Percentiles rank a stretch among this genome's conserved stretches.
These are phyloP conservation scores for Amitus sp. DNA, from an alignment of 2,888 invertebrate genomes.

Conservation along the genomic window DNA sequence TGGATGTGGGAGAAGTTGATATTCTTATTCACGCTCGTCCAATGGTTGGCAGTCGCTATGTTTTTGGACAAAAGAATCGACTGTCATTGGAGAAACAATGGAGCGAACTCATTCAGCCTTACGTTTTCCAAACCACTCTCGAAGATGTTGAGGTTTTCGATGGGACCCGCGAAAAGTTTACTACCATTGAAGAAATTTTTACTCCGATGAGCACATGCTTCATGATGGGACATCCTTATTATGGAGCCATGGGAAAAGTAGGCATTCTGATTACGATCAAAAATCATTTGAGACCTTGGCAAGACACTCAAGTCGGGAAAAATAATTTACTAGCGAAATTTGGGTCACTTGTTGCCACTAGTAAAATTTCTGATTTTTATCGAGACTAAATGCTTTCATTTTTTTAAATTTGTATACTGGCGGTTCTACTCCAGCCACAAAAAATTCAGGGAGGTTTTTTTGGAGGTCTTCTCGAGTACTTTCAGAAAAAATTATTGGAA, in stretches of 20 bases:
- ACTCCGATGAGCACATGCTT: constrained; percentile 77
- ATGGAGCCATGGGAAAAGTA: constrained; percentile 84
- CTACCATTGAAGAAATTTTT: constrained; percentile 73
- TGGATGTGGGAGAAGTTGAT: constrained; percentile 77
- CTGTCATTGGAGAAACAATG: constrained; percentile 79
- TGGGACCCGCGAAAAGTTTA: constrained; percentile 61
- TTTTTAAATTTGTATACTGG: too few species aligned
- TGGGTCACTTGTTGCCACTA: too few species aligned
- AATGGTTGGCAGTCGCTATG: constrained; percentile 76
- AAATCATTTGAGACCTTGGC: too few species aligned
- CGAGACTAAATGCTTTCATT: too few species aligned
- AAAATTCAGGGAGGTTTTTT: too few species aligned
- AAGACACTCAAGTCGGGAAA: too few species aligned
- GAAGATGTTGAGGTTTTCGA: constrained; percentile 68
- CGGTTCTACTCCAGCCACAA: too few species aligned
- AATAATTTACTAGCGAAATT: too few species aligned
- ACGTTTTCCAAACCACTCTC: constrained; percentile 77
- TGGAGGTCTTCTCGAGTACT: too few species aligned
- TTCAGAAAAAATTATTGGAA: too few species aligned
- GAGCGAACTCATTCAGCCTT: constrained; percentile 71
- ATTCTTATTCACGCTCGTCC: constrained; percentile 78
- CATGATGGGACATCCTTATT: constrained; percentile 81
- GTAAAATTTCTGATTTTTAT: too few species aligned
- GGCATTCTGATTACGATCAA: too few species aligned
- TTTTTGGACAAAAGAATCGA: constrained; percentile 71